Evolutionary conservation across 2,797 vertebrate genomes (phyloP), one percentile per base, ranked within the genome.

Genomic region (Gallinago nigripennis): DNA sequence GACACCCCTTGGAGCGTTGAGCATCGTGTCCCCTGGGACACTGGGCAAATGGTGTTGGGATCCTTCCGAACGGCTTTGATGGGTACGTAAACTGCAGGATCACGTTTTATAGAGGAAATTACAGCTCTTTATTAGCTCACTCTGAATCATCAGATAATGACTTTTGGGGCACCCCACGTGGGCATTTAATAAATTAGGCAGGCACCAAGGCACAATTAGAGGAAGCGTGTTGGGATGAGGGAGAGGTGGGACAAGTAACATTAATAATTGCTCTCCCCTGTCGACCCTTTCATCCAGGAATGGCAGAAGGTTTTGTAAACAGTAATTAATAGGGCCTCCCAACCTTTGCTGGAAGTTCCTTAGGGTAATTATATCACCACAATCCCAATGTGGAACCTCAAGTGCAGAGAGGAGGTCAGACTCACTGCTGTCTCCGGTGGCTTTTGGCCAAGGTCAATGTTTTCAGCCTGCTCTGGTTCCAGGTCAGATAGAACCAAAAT

Each of bases 21-120:
- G 64, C 20, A 2, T 4, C 1, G 3, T 1, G 3, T 37, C 46
- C 20, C 46, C 35, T 65, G 1, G 9, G 46, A 64, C 27, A 11
- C 39, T 0, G 13, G 33, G 75, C 63, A 63, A 50, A 35, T 3
- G 35, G 21, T 17, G 8, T 7, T 21, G 35, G 70, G 78, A 53
- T 77, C 63, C 84, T 77, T 69, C 45, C 9, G 64, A 51, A 8
- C 0, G 5, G 63, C 86, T 92, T 66, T 84, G 94, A 91, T 70
- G 91, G 71, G 83, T 24, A 8, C 27, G 2, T 19, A 30, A 91
- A 83, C 77, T 82, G 90, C 91, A 86, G 77, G 90, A 92, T 96
- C 91, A 57, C 88, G 91, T 92, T 94, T 95, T 94, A 82, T 93
- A 95, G 95, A 96, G 92, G 95, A 96, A 97, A 94, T 86, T 58